Conservation (phyloP, 1,140 invertebrate species). For the Drosophila lacertosa region DNA sequence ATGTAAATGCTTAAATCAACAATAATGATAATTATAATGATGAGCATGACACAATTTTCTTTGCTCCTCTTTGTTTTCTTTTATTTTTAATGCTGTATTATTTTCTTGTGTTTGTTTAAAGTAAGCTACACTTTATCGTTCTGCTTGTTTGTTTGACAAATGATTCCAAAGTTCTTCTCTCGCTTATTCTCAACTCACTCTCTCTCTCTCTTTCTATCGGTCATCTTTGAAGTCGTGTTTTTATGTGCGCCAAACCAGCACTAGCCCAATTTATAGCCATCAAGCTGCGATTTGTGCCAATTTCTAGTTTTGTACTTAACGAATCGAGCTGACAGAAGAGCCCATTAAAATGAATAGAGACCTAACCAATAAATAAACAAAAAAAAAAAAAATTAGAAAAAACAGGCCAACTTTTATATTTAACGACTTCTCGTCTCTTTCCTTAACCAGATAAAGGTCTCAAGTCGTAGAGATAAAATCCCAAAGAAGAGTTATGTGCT, state of each 20-base stretch:
- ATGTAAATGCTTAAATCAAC: slow-evolving; percentile 44
- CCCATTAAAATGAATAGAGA: slow-evolving; percentile 9
- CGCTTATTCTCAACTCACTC: slow-evolving; percentile 7
- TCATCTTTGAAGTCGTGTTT: slow-evolving; percentile 13
- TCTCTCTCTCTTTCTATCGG: neutral
- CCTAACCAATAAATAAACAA: no score
- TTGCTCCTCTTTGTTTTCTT: neutral
- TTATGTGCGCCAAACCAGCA: slow-evolving; percentile 24
- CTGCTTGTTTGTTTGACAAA: slow-evolving; percentile 19
- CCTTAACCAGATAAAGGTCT: slow-evolving; percentile 10
- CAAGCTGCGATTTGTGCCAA: slow-evolving; percentile 71
- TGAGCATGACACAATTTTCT: slow-evolving; percentile 42
- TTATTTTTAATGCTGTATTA: neutral
- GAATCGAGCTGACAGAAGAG: slow-evolving; percentile 8
- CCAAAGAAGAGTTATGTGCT: neutral
- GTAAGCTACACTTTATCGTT: slow-evolving; percentile 26
- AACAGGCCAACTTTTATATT: neutral
- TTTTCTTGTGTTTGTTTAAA: slow-evolving; percentile 14
- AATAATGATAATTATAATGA: slow-evolving; percentile 46
- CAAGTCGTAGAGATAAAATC: neutral
- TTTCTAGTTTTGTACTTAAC: slow-evolving; percentile 40
- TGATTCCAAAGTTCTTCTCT: slow-evolving; percentile 6
- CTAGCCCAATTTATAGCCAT: slow-evolving; percentile 66
- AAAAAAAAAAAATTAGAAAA: neutral
- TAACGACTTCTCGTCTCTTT: slow-evolving; percentile 16